Evolutionary conservation across 2,888 invertebrate species (phyloP), one percentile per base, ranked within the genome.

Genomic region (Meandrusa payeni): DNA sequence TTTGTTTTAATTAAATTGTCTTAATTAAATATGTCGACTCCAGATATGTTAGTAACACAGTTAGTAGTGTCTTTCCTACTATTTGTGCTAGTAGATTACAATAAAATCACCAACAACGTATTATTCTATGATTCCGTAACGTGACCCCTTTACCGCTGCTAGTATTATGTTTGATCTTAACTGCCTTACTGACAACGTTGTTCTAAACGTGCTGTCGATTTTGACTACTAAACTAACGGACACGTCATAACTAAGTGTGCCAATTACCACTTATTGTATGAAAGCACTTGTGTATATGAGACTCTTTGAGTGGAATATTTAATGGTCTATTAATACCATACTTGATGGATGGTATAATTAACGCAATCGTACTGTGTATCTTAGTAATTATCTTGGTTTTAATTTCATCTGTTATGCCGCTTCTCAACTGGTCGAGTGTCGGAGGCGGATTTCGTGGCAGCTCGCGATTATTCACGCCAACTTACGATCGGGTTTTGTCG

Each of bases 381-480:
- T 37, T 47, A 31, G 55, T 59, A 60, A 57, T 52, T 55, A 56
- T 53, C 50, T 53, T 46, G 50, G 50, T 45, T 46, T 53, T 50
- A 39, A 31, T 31, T 36, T 32, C 19, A 31, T 36, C 20, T 43
- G 41, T 42, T 17, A 26, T 32, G 9, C 24, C 24, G 42, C 36
- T 36, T 29, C 34, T 37, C 45, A 41, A 46, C 46, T 43, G 44
- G 44, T 45, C 39, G 47, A 41, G 50, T 27, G 61, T 67, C 72
- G 62, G 68, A 68, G 67, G 69, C 62, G 62, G 59, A 67, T 28
- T 69, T 68, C 61, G 64, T 63, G 61, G 65, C 64, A 57, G 64
- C 64, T 62, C 48, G 62, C 67, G 69, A 83, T 83, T 82, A 80
- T 80, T 68, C 71, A 78, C 77, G 76, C 70, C 69, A 67, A 74